Base-by-base conservation (phyloP, 2,888 invertebrate genomes). In the Oegoconia quadripuncta region DNA sequence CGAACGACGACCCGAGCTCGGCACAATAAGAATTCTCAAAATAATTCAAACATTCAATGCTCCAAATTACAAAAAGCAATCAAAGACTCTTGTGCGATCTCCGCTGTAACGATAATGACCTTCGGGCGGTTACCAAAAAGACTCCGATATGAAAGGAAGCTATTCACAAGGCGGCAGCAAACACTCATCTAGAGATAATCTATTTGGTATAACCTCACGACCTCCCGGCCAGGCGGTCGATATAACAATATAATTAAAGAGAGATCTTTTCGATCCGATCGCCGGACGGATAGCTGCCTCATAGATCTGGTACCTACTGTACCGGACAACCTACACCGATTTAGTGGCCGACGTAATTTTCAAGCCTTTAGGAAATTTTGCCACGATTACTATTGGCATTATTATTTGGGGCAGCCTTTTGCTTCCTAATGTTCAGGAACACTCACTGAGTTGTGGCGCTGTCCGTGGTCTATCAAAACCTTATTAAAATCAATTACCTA, bases 201-300 rank as follows among this genome's bases (percentile, higher is more conserved):
- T 86, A 81, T 84, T 84, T 83, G 74, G 76, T 78, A 64, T 84
- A 82, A 87, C 86, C 87, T 77, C 84, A 75, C 86, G 87, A 87
- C 86, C 86, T 75, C 75, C 67, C 63, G 63, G 59, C 46, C 55
- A 50, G 64, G 59, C 65, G 64, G 68, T 64, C 71, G 71, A 61
- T 70, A 75, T 81, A 80, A 87, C 86, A 83, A 86, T 86, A 86
- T 87, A 84, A 87, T 87, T 87, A 87, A 84, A 86, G 79, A 74
- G 78, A 80, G 79, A 79, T 80, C 75, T 67, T 50, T 49, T 50
- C 58, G 67, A 48, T 52, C 52, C 55, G 60, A 64, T 65, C 59
- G 56, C 34, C 44, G 33, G 34, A 33, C 25, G 13, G 27, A 27
- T 27, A 27, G 27, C 12, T 27, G 13, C 12, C 27, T n/a, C 27